A percentile compares a stretch with the other conserved stretches of the same genome.
Evolutionary conservation across 1,140 invertebrate genomes (phyloP).

Genomic region (Drosophila willistoni): DNA sequence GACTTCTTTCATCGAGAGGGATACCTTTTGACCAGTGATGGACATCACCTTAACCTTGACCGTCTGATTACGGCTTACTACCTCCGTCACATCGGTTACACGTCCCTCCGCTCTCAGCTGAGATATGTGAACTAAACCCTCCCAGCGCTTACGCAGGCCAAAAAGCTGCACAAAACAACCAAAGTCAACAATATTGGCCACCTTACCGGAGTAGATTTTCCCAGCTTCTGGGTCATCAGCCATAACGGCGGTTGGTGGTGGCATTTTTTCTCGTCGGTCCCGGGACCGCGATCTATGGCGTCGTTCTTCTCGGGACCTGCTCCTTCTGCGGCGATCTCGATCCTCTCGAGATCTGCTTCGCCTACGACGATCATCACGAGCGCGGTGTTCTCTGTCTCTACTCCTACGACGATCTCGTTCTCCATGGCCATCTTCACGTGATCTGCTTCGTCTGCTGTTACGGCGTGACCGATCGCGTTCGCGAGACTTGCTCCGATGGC

Average conservation of each 20-base stretch:
- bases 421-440: conserved; percentile 49
- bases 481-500: conserved; percentile 45
- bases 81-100: conserved; percentile 97
- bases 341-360: conserved; percentile 41
- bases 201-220: conserved; percentile 96
- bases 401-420: conserved; percentile 50
- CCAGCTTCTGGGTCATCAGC: conserved; percentile 87
- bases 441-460: conserved; percentile 56
- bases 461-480: conserved; percentile 38
- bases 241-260: conserved; percentile 79
- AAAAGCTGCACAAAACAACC: conserved; percentile 99
- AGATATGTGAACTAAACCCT: conserved; percentile 99
- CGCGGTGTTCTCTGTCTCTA: conserved; percentile 61
- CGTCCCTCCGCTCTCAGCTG: conserved; percentile 96
- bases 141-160: conserved; percentile 93
- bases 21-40: conserved; percentile 96
- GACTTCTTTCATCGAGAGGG: conserved; percentile 99
- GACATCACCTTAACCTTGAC: conserved; percentile 97
- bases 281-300: conserved; percentile 48
- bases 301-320: conserved; percentile 35
- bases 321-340: conserved; percentile 35
- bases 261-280: conserved; percentile 74
- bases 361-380: conserved; percentile 39
- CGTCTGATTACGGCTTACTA: conserved; percentile 94
- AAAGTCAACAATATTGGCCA: conserved; percentile 97